Evolutionary conservation across 2,797 vertebrate species (phyloP), one percentile per base, ranked within the genome.

Genomic region (Enteromius treurensis): DNA sequence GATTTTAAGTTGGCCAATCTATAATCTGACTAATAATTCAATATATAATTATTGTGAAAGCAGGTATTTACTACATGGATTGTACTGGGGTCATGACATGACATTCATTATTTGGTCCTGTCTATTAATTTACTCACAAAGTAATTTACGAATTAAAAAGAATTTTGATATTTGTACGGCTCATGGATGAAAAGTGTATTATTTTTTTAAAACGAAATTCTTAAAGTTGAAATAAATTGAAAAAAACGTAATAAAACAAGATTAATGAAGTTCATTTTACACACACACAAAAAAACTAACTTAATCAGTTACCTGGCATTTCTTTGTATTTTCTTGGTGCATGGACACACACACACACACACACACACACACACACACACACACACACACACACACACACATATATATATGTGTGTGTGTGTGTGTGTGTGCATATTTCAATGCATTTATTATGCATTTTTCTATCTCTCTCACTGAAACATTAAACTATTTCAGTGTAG

Each of bases 31-130:
- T 42, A 68, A 55, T 67, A 3, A 67, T 53, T 13, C n/a, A 26
- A 65, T 81, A 34, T 51, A 74, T 65, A n/a, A 75, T 64, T 74
- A 37, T n/a, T 74, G 13, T 53, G 19, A 74, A 34, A 53, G 71
- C 71, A 74, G 49, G 29, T 74, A 34, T 74, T 74, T 34, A 51
- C 29, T 21, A 32, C 17, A 74, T 74, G 19, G 70, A 19, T 73
- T 74, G 53, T 32, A 53, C 17, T 53, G 26, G 47, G 19, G 17
- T 53, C 70, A 34, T 14, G 49, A 21, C 70, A 32, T 49, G 42
- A 73, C 26, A 32, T 64, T 32, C 62, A 32, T 17, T 8, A 64
- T 64, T 64, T 64, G 6, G 62, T 32, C 29, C 62, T 17, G 62
- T 17, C 14, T 64, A 17, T 32, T 32, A 32, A 64, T 64, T 64